Conservation (phyloP, 2,113 vertebrate genomes). For the Rhinolophus sinicus region DNA sequence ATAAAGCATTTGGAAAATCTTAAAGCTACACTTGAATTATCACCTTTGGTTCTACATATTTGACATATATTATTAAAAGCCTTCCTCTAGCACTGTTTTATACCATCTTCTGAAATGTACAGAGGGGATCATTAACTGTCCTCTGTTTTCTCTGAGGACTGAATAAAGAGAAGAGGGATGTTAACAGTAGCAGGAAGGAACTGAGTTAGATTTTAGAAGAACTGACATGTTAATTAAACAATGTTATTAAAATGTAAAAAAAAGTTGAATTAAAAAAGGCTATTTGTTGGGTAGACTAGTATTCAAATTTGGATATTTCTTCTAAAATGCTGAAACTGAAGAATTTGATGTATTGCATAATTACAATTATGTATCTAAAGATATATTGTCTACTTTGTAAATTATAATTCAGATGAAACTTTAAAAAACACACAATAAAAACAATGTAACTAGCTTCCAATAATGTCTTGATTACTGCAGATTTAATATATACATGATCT, state of each 20-base stretch:
- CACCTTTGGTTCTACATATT: constrained; percentile 61
- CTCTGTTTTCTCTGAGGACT: constrained; percentile 14
- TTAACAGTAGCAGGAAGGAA: constrained; percentile 8
- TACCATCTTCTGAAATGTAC: neutral
- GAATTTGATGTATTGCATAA: neutral
- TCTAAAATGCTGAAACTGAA: constrained; percentile 4
- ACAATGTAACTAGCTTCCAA: neutral
- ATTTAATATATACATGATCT: neutral
- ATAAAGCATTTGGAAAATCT: constrained; percentile 67
- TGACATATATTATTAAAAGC: constrained; percentile 64
- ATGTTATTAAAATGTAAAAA: neutral
- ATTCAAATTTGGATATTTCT: neutral
- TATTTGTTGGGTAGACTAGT: neutral
- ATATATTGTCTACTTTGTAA: neutral
- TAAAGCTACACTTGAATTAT: constrained; percentile 61
- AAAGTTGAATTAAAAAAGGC: neutral
- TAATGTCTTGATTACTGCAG: neutral
- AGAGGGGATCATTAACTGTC: neutral
- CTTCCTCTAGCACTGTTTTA: constrained; percentile 28
- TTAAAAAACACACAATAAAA: neutral
- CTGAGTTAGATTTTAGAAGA: constrained; percentile 12
- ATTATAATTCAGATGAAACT: neutral
- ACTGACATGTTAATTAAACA: neutral
- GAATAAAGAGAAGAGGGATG: neutral
- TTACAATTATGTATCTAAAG: neutral